phyloP scores from a whole-genome alignment of 2,113 vertebrate genomes.

The Marcusenius ussheri region DNA sequence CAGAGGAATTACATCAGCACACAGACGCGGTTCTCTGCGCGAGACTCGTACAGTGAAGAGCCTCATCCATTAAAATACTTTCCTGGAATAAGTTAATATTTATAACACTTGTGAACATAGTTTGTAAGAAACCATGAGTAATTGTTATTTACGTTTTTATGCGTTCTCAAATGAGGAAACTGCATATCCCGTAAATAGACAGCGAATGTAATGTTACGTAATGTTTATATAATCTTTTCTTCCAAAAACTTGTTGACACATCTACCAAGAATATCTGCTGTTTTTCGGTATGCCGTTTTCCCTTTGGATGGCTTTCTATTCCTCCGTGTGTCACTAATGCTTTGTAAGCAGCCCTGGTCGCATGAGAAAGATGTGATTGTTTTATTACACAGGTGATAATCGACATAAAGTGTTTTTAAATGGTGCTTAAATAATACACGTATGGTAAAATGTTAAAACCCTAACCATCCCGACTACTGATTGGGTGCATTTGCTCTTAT shows the following conservation, averaged over 20 bases:
- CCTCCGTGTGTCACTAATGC: background rate
- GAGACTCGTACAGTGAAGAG: background rate
- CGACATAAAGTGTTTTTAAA: background rate
- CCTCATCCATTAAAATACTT: background rate
- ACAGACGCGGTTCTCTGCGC: background rate
- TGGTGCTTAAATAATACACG: background rate
- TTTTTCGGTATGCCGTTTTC: background rate
- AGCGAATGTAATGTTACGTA: background rate
- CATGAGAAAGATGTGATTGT: background rate
- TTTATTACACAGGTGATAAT: background rate
- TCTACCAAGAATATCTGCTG: background rate
- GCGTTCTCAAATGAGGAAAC: background rate
- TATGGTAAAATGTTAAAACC: background rate
- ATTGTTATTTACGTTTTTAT: background rate
- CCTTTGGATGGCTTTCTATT: background rate
- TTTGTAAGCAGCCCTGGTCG: background rate
- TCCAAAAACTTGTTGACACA: background rate
- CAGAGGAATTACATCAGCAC: background rate
- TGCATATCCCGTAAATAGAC: background rate
- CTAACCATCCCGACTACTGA: background rate
- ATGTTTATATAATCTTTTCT: background rate
- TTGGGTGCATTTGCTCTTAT: background rate
- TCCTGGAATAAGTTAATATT: background rate
- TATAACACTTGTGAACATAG: background rate
- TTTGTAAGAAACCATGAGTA: background rate